A percentile compares a stretch with the other conserved stretches of the same genome.
Conservation (phyloP, 2,888 invertebrate genomes). For the Ormyrus rosae region DNA sequence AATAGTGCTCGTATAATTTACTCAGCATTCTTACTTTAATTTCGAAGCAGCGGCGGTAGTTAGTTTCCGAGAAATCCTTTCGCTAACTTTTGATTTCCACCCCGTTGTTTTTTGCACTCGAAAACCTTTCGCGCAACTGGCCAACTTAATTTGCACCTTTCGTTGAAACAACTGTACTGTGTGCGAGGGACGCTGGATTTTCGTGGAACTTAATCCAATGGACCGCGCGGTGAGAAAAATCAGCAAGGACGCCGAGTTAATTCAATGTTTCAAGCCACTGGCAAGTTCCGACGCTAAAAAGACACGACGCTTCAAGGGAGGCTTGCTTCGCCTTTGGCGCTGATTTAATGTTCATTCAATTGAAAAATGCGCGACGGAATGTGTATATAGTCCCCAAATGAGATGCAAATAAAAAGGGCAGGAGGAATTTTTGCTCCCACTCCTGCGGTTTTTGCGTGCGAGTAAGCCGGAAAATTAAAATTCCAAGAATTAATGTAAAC, state of each 20-base stretch:
- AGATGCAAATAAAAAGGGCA: constrained; percentile 53
- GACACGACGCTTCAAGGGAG: constrained; percentile 24
- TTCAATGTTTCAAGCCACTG: constrained; percentile 36
- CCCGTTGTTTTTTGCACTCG: too few relatives aligned
- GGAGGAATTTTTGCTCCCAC: constrained; percentile 14
- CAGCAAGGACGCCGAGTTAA: constrained; percentile 41
- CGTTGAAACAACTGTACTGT: too few relatives aligned
- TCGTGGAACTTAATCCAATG: too few relatives aligned
- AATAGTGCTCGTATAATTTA: too few relatives aligned
- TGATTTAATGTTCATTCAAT: constrained; percentile 27
- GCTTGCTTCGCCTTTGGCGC: not conserved
- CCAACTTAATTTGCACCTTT: too few relatives aligned
- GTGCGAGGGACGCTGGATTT: too few relatives aligned
- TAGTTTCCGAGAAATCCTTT: too few relatives aligned
- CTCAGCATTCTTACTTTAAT: too few relatives aligned
- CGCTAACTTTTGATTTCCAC: too few relatives aligned
- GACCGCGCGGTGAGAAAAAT: constrained; percentile 28
- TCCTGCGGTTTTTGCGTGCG: constrained; percentile 10
- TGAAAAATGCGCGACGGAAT: constrained; percentile 10
- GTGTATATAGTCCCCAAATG: constrained; percentile 15
- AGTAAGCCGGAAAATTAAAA: constrained; percentile 46
- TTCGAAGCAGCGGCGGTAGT: too few relatives aligned
- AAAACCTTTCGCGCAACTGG: too few relatives aligned
- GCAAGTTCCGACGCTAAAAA: constrained; percentile 22
- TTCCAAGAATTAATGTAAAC: constrained; percentile 30